Conservation (phyloP, 1,140 invertebrate genomes). For the Sweltsa coloradensis region DNA sequence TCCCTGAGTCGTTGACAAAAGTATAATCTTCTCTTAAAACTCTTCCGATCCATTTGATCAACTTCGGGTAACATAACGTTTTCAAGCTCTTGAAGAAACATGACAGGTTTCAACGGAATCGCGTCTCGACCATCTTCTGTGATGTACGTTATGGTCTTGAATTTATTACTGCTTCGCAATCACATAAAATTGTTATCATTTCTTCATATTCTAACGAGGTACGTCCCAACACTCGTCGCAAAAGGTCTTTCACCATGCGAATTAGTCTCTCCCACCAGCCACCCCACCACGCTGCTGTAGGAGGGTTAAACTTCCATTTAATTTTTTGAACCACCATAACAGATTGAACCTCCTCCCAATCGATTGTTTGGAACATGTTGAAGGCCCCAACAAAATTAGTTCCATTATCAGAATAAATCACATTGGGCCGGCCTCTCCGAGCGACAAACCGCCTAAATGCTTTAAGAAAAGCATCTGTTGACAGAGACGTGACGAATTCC, state of each 20-base stretch:
- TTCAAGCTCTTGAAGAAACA: too few relatives aligned
- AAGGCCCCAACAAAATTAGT: slow-evolving; percentile 24
- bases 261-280: slow-evolving; percentile 28
- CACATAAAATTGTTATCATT: too few relatives aligned
- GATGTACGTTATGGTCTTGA: too few relatives aligned
- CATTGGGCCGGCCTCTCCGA: slow-evolving; percentile 22
- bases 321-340: slow-evolving; percentile 19
- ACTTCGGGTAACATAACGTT: too few relatives aligned
- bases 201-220: too few relatives aligned
- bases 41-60: too few relatives aligned
- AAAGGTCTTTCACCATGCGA: slow-evolving; percentile 19
- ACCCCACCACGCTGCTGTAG: slow-evolving; percentile 29
- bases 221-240: too few relatives aligned
- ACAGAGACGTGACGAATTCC: slow-evolving; percentile 23
- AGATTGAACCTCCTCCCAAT: slow-evolving; percentile 20
- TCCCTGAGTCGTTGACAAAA: too few relatives aligned
- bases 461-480: slow-evolving; percentile 21
- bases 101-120: too few relatives aligned
- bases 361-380: slow-evolving; percentile 20
- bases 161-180: too few relatives aligned
- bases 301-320: slow-evolving; percentile 30
- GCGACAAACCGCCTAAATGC: slow-evolving; percentile 24
- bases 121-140: too few relatives aligned
- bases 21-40: too few relatives aligned
- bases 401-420: slow-evolving; percentile 31